Percentiles rank a stretch among this genome's conserved stretches.
Evolutionary conservation across 1,140 invertebrate genomes (phyloP).

Genomic region (Cyphomyrmex costatus): DNA sequence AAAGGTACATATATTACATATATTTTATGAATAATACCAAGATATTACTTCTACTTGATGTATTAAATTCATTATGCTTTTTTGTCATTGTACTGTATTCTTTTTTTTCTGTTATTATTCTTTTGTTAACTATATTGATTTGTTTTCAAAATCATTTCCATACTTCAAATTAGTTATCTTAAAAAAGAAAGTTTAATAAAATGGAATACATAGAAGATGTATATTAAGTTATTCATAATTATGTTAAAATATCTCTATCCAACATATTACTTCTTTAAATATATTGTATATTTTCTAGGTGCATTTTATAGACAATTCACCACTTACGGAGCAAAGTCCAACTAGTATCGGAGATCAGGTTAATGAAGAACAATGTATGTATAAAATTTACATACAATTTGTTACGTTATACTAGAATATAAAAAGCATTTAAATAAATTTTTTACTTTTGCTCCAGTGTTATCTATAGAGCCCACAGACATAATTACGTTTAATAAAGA

Average conservation of each 20-base stretch:
- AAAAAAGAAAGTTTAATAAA: background rate
- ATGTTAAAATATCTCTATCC: background rate
- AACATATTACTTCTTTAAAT: background rate
- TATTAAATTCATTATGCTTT: background rate
- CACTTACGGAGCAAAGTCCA: conserved; percentile 83
- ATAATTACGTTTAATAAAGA: conserved; percentile 89
- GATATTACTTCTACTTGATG: background rate
- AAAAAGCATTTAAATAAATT: conserved; percentile 20
- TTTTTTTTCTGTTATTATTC: background rate
- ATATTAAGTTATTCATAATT: conserved; percentile 9
- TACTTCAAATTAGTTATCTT: conserved; percentile 16
- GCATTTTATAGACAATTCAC: conserved; percentile 89
- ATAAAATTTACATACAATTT: conserved; percentile 70
- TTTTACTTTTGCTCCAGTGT: conserved; percentile 81
- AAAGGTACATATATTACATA: conserved; percentile 83
- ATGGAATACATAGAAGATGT: conserved; percentile 28
- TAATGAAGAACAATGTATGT: conserved; percentile 79
- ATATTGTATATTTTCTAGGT: conserved; percentile 82
- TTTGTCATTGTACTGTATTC: background rate
- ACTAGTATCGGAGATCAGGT: conserved; percentile 80
- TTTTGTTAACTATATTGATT: background rate
- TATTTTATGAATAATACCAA: background rate
- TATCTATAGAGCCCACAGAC: conserved; percentile 86
- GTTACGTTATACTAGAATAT: background rate
- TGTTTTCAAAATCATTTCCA: background rate